Evolutionary conservation across 2,888 invertebrate genomes (phyloP).

Genomic region (Platycheirus albimanus): DNA sequence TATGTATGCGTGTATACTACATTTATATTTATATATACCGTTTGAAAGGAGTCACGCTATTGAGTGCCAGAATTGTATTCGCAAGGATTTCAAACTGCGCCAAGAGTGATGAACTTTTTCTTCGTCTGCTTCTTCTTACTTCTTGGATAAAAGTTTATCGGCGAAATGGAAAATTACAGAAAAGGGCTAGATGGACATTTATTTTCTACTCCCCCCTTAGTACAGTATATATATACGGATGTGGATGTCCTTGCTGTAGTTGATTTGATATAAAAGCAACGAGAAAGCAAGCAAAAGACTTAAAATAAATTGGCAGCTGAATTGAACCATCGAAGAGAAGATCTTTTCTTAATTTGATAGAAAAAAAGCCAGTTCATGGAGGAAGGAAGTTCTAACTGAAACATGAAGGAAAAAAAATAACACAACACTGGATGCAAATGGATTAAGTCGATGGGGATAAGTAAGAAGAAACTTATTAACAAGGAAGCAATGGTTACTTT

Average conservation of each 20-base stretch:
- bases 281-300: not conserved
- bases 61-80: slow-evolving; percentile 49
- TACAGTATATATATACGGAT: too few species aligned
- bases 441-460: slow-evolving; percentile 5
- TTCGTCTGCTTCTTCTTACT: slow-evolving; percentile 17
- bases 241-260: not conserved
- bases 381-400: slow-evolving; percentile 1
- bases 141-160: slow-evolving; percentile 63
- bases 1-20: too few species aligned
- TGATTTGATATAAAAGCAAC: not conserved
- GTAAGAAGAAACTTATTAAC: slow-evolving; percentile 9
- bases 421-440: slow-evolving; percentile 34
- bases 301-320: slow-evolving; percentile 58
- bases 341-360: slow-evolving; percentile 62
- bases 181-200: slow-evolving; percentile 45
- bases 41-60: slow-evolving; percentile 38
- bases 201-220: slow-evolving; percentile 7
- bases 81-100: slow-evolving; percentile 32
- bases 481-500: too few species aligned
- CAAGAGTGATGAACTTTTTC: slow-evolving; percentile 31
- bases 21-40: slow-evolving; percentile 3
- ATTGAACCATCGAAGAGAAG: slow-evolving; percentile 48
- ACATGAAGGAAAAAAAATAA: slow-evolving; percentile 1
- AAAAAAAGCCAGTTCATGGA: slow-evolving; percentile 15
- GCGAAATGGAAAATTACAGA: slow-evolving; percentile 45